Evolutionary conservation across 2,888 invertebrate species (phyloP), one percentile per base, ranked within the genome.

Genomic region (Timandra comae): DNA sequence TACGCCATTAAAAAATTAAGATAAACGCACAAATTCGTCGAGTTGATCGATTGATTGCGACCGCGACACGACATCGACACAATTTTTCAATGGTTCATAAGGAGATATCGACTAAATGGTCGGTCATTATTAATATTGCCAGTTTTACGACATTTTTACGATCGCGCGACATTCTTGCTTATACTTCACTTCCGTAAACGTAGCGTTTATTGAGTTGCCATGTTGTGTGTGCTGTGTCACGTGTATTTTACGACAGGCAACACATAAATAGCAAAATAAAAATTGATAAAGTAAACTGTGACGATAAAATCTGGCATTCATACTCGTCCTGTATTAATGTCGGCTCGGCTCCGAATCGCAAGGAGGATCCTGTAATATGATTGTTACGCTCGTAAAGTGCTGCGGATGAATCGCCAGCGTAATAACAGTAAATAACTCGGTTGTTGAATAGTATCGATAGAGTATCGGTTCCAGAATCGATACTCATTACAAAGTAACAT

Each of bases 81-180:
- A 46, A 54, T 57, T 54, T 50, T 51, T 56, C 56, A 50, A 50
- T 49, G 49, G 46, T 45, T 41, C 56, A 47, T 49, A 53, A 56
- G 49, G 46, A 63, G 57, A 63, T 60, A 60, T 54, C 60, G 47
- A 52, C 47, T 45, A 49, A 63, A 67, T 63, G 57, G 55, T 48
- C 52, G 48, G 47, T 59, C 66, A 63, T 73, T 72, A 73, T 71
- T 71, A 73, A 71, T 71, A 73, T 68, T 59, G 60, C 58, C 52
- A 50, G 51, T 62, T 74, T 74, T 71, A 71, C 61, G 63, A 55
- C 50, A 33, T 38, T 47, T 71, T 74, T 71, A 69, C 56, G 63
- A 55, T 40, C 49, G 44, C 28, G 44, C 56, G 46, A 53, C 53
- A 52, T 60, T 57, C 56, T 48, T 51, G 49, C 52, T 43, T 37